Evolutionary conservation across 2,888 invertebrate species (phyloP).

Genomic region (Resseliella maxima): DNA sequence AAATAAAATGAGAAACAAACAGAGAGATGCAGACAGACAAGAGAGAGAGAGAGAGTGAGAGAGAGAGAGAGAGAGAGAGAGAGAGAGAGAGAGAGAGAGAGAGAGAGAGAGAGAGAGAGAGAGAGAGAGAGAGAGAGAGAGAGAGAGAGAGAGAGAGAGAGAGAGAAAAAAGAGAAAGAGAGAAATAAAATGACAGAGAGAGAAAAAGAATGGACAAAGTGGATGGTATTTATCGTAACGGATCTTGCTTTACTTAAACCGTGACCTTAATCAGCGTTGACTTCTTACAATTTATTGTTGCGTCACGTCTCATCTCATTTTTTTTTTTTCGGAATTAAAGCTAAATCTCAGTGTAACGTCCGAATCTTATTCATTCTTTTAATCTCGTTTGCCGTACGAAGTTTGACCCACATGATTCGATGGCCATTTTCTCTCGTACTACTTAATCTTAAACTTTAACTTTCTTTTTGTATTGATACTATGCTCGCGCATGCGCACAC

Average conservation of each 20-base stretch:
- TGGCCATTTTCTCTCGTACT: constrained; percentile 46
- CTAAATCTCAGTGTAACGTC: constrained; percentile 26
- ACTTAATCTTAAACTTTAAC: constrained; percentile 27
- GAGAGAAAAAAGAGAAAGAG: too few relatives aligned
- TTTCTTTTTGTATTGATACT: neutral
- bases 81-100: too few relatives aligned
- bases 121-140: too few relatives aligned
- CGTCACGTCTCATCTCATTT: neutral
- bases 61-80: neutral
- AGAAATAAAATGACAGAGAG: too few relatives aligned
- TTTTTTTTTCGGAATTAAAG: neutral
- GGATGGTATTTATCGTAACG: constrained; percentile 41
- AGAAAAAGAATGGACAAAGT: neutral
- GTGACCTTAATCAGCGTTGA: constrained; percentile 53
- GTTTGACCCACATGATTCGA: constrained; percentile 37
- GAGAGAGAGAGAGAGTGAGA: neutral
- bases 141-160: too few relatives aligned
- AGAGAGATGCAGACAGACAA: too few relatives aligned
- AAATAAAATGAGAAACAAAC: too few relatives aligned
- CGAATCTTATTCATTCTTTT: neutral
- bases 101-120: too few relatives aligned
- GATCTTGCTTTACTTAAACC: constrained; percentile 7
- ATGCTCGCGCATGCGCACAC: too few relatives aligned
- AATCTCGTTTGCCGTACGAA: neutral
- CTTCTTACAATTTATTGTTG: constrained; percentile 46